Evolutionary conservation across 2,113 vertebrate genomes (phyloP), one percentile per base, ranked within the genome.

Genomic region (Misgurnus mizolepis): DNA sequence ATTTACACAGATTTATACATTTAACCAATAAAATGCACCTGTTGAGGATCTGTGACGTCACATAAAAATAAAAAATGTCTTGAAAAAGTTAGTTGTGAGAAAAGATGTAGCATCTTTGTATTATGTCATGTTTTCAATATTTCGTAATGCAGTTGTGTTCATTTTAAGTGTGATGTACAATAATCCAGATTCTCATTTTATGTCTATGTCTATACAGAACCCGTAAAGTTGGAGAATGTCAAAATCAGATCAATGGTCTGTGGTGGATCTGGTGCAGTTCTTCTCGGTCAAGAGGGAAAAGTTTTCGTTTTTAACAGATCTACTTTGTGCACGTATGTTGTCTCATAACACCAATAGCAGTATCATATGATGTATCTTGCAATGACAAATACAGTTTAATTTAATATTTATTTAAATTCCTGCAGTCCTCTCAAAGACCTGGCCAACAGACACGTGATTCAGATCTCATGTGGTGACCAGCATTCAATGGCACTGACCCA

Each of bases 381-480:
- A 58, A 62, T 41, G 9, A 39, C 39, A 64, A 49, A 34, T 64
- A 72, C 15, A 11, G 39, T 17, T n/a, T 65, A 66, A 6, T 34
- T 5, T 17, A 45, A 58, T 34, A 14, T 40, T 55, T 12, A 43
- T 27, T 34, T 68, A 58, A 15, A 17, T 55, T 27, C 10, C 12
- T 55, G 14, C 14, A 71, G 49, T 8, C 68, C 61, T 50, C 45
- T 85, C 53, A 80, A 60, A 17, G 17, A 41, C 39, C 81, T 85
- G 45, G 4, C 18, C 3, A 43, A n/a, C 56, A 73, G 14, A 14
- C 69, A 77, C 15, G 79, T 85, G 11, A 75, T 80, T 67, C 81
- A 83, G 56, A 45, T 85, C 56, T 1, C 78, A 17, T 85, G 84
- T 81, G 84, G 81, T 65, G 41, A 83, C 49, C 78, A 83, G 22